Base-by-base conservation (phyloP, 2,888 invertebrate genomes). In the Merodon equestris region DNA sequence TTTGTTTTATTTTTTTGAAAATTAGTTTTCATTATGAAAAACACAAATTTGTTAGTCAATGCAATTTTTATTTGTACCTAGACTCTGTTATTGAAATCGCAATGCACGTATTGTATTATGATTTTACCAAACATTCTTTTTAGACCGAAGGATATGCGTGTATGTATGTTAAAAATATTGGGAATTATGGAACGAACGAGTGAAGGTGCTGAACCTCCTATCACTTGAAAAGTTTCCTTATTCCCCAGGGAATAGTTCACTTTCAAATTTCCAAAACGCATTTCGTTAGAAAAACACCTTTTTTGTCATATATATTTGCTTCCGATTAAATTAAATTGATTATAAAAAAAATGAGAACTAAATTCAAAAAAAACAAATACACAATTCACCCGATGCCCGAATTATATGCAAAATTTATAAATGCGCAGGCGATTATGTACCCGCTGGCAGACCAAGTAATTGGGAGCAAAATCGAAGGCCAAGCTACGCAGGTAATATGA, bases 371-470 rank as follows among this genome's bases (percentile, higher is more conserved):
- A 47, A 51, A 57, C 7, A 48, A 50, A 7, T 27, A 71, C 54
- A 44, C 56, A 63, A 48, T 36, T 36, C 56, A 38, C 51, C 64
- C 63, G 42, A 51, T 64, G 58, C 58, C 9, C 64, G 38, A 48
- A 64, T 64, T 63, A 63, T 66, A 64, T 64, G 50, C 44, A 67
- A 47, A 61, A 61, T 61, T 66, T 42, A 15, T 18, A 60, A 71
- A 45, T 58, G 57, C 18, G 72, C 63, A 89, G 89, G 86, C 82
- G 89, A 88, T 84, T 89, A 89, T 83, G 90, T 91, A 74, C 92
- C 96, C 81, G 96, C 96, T 73, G 96, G 96, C 40, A 93, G 94
- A 84, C 96, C 96, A 58, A 95, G 96, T 85, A 94, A 94, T 89
- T 95, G 95, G 94, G 94, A 94, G 88, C 94, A 94, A 77, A 90